Evolutionary conservation across 2,888 invertebrate species (phyloP).

Genomic region (Malacosoma neustria): DNA sequence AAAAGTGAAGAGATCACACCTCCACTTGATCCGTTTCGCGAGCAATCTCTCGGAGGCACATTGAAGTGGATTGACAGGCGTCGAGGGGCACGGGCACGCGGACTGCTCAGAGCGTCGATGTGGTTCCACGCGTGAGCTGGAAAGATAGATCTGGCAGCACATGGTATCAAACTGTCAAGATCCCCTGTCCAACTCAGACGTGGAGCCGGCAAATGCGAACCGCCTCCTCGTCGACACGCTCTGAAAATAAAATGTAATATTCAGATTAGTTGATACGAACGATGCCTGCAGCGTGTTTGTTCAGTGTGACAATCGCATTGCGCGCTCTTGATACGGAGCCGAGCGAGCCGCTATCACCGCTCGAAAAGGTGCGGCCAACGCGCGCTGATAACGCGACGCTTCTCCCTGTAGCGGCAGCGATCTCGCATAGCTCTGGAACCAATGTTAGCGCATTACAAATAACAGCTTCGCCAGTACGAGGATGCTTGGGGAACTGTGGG

Average conservation of each 20-base stretch:
- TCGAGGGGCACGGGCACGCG: background rate
- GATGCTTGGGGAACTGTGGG: conserved; percentile 28
- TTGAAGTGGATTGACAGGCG: too few relatives aligned
- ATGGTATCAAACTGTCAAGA: conserved; percentile 64
- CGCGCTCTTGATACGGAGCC: conserved; percentile 43
- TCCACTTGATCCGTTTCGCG: conserved; percentile 71
- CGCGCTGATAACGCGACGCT: conserved; percentile 66
- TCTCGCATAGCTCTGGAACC: conserved; percentile 40
- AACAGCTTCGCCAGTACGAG: conserved; percentile 28
- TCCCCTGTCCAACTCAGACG: conserved; percentile 75
- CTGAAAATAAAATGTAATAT: conserved; percentile 37
- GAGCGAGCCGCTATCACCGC: conserved; percentile 57
- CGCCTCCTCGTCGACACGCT: conserved; percentile 10
- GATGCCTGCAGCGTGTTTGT: conserved; percentile 30
- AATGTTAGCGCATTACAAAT: conserved; percentile 35
- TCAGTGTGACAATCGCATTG: conserved; percentile 50
- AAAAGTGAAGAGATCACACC: conserved; percentile 77
- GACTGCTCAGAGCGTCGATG: conserved; percentile 9
- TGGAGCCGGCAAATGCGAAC: conserved; percentile 32
- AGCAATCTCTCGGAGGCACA: conserved; percentile 1
- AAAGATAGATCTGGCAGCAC: conserved; percentile 76
- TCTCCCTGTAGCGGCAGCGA: conserved; percentile 61
- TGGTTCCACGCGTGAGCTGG: conserved; percentile 70
- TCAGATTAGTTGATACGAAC: conserved; percentile 21
- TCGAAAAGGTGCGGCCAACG: conserved; percentile 67